Evolutionary conservation across 2,888 invertebrate species (phyloP), one percentile per base, ranked within the genome.

Genomic region (Eilema griseolum): DNA sequence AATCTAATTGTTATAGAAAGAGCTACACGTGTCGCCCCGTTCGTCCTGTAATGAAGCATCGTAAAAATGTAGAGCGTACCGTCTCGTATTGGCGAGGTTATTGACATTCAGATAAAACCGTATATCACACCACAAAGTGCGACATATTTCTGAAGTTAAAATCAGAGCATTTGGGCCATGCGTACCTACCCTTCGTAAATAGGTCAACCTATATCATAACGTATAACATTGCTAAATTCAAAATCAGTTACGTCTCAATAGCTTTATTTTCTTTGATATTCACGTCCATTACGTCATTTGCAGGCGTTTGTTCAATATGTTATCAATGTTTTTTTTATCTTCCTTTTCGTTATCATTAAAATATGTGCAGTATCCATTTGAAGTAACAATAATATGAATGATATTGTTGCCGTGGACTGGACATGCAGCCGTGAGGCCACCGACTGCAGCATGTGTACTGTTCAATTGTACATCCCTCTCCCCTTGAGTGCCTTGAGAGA

Each of bases 31-130:
- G 87, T 81, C 80, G 65, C 67, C 73, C 67, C 73, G 76, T 73
- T 81, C 78, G 82, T 85, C 84, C 83, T 79, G 82, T 79, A 86
- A 80, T 82, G 77, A 78, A 79, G 82, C 82, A 80, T 75, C 81
- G 83, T 84, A 83, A 85, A 87, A 86, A 89, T 86, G 84, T 89
- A 73, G 85, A 86, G 74, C 89, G 86, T 72, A 78, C 70, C 75
- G 82, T 73, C 70, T 77, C 79, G 81, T 81, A 85, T 86, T 86
- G 74, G 83, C 86, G 86, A 86, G 91, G 90, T 90, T 86, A 83
- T 89, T 90, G 90, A 90, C 91, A 84, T 85, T 85, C 83, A 85
- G 90, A 91, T 91, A 90, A 88, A 83, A 83, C 77, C 79, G 77
- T 79, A 79, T 83, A 82, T 82, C 84, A 78, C 79, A 77, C 75